phyloP scores from a whole-genome alignment of 2,888 invertebrate species.

The Scaptomyza caliginosa region DNA sequence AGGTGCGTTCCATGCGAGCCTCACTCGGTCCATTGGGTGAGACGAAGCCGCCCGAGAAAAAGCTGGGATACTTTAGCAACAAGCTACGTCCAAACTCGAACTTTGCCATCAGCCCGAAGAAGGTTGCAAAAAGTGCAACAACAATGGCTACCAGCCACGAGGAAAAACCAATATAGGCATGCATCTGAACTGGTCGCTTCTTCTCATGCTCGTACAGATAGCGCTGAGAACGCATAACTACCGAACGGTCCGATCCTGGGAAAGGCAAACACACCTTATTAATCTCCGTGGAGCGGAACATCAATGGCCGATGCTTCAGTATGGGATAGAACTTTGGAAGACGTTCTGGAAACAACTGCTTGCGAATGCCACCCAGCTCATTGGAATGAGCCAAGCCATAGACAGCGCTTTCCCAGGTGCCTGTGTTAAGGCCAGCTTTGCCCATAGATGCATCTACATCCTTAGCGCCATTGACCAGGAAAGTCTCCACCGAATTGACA shows the following conservation, averaged over 20 bases:
- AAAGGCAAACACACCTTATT: conserved; percentile 90
- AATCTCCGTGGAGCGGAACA: conserved; percentile 85
- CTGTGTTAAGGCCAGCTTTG: conserved; percentile 89
- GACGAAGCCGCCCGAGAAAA: conserved; percentile 90
- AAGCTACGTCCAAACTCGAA: conserved; percentile 87
- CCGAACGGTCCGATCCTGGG: conserved; percentile 92
- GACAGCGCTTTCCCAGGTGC: conserved; percentile 95
- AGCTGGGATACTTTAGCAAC: conserved; percentile 88
- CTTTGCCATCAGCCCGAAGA: conserved; percentile 87
- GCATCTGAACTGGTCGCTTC: conserved; percentile 91
- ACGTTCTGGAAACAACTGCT: conserved; percentile 88
- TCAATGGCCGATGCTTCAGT: conserved; percentile 85
- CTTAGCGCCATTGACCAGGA: conserved; percentile 84
- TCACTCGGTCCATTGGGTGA: conserved; percentile 88
- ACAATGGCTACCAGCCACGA: conserved; percentile 85
- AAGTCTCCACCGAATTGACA: conserved; percentile 91
- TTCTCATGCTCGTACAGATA: conserved; percentile 88
- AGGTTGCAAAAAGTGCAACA: conserved; percentile 85
- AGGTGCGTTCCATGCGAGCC: conserved; percentile 86
- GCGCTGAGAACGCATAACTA: conserved; percentile 92
- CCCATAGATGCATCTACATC: conserved; percentile 62
- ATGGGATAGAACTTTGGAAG: conserved; percentile 87
- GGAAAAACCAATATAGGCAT: conserved; percentile 89
- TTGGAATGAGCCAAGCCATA: conserved; percentile 88
- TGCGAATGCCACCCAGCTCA: conserved; percentile 88